A percentile compares a stretch with the other conserved stretches of the same genome.
phyloP scores from a whole-genome alignment of 2,888 invertebrate genomes.

The Matsumyia berberina region DNA sequence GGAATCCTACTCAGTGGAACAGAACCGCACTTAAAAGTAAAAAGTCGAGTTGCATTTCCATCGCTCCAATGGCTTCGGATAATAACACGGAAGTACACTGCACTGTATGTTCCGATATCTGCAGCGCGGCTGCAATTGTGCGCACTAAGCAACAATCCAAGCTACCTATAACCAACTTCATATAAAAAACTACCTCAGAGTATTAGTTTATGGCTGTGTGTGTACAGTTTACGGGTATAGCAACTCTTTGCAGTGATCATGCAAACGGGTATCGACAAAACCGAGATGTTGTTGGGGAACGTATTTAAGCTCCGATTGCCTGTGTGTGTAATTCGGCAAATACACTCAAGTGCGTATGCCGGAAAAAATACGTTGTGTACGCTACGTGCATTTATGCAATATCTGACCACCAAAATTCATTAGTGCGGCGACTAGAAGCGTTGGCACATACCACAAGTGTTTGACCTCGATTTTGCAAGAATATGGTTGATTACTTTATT shows the following conservation, averaged over 20 bases:
- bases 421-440: slow-evolving; percentile 31
- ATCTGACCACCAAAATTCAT: slow-evolving; percentile 59
- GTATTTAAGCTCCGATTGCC: slow-evolving; percentile 42
- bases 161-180: slow-evolving; percentile 3
- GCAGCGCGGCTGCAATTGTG: slow-evolving; percentile 42
- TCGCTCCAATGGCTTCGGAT: slow-evolving; percentile 57
- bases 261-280: slow-evolving; percentile 54
- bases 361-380: slow-evolving; percentile 61
- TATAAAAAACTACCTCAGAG: slow-evolving; percentile 5
- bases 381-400: slow-evolving; percentile 67
- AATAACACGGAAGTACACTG: slow-evolving; percentile 70
- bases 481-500: slow-evolving; percentile 24
- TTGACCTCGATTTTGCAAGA: slow-evolving; percentile 69
- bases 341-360: slow-evolving; percentile 58
- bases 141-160: slow-evolving; percentile 47
- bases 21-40: slow-evolving; percentile 44
- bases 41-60: slow-evolving; percentile 53
- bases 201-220: slow-evolving; percentile 23
- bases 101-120: slow-evolving; percentile 62
- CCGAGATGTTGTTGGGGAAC: slow-evolving; percentile 46
- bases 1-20: slow-evolving; percentile 41
- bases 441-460: slow-evolving; percentile 93
- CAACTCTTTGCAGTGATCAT: slow-evolving; percentile 25
- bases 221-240: background rate
- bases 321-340: slow-evolving; percentile 33